These are phyloP conservation scores for Ptychobarbus kaznakovi DNA, from an alignment of 2,797 vertebrate species.

Conservation along the genomic window DNA sequence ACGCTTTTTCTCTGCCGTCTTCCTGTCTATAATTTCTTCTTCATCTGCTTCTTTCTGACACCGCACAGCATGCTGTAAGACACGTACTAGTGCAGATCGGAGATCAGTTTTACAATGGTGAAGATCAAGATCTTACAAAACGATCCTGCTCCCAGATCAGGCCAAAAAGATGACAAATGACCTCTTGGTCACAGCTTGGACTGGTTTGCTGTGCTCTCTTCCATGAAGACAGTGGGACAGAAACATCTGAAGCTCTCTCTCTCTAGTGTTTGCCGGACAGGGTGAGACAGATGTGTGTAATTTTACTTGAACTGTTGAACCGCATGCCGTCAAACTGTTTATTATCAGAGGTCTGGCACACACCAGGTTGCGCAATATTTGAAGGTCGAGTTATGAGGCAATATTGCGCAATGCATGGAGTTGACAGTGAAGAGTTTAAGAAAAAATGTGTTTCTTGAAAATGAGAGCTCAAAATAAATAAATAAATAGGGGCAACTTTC, in stretches of 20 bases:
- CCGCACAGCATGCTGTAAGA: neutral
- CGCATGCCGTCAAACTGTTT: slow-evolving; percentile 62
- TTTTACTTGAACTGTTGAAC: slow-evolving; percentile 67
- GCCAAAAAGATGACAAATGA: slow-evolving; percentile 35
- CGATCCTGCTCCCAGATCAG: slow-evolving; percentile 38
- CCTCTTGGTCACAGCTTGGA: slow-evolving; percentile 58
- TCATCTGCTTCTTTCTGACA: slow-evolving; percentile 11
- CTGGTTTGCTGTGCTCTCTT: slow-evolving; percentile 56
- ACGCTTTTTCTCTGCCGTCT: neutral
- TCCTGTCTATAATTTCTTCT: slow-evolving; percentile 34
- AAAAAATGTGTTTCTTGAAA: slow-evolving; percentile 31
- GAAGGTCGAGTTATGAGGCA: slow-evolving; percentile 56
- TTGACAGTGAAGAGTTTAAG: slow-evolving; percentile 21
- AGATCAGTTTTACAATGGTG: slow-evolving; percentile 14
- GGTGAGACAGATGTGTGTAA: slow-evolving; percentile 65
- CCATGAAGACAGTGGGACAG: slow-evolving; percentile 55
- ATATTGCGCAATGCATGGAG: slow-evolving; percentile 58
- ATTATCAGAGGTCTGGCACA: slow-evolving; percentile 59
- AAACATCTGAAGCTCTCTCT: slow-evolving; percentile 61
- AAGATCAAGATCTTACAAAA: slow-evolving; percentile 8
- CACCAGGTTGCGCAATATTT: slow-evolving; percentile 52
- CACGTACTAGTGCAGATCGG: neutral
- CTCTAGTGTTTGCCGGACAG: slow-evolving; percentile 60
- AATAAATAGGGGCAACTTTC: neutral
- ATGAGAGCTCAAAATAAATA: slow-evolving; percentile 10